Evolutionary conservation across 2,797 vertebrate genomes (phyloP).

Genomic region (Telmatherina bonti): DNA sequence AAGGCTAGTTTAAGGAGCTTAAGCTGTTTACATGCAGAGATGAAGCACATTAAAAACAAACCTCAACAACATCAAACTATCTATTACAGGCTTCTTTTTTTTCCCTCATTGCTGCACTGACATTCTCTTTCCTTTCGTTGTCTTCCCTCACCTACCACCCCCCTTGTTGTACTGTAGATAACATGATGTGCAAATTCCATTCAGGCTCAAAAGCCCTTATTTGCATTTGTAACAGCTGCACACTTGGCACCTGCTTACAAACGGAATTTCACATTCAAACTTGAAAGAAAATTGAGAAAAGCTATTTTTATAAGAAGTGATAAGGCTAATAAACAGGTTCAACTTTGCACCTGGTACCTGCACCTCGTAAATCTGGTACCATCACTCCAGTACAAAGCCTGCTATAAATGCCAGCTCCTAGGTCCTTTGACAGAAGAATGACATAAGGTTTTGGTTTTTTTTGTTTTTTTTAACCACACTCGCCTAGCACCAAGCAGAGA

Average conservation of each 20-base stretch:
- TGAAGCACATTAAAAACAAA: conserved; percentile 54
- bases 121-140: conserved; percentile 32
- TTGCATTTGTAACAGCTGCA: conserved; percentile 70
- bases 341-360: conserved; percentile 55
- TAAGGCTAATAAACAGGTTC: conserved; percentile 52
- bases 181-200: conserved; percentile 59
- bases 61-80: conserved; percentile 51
- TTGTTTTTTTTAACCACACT: conserved; percentile 58
- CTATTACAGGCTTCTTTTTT: conserved; percentile 47
- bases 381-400: conserved; percentile 52
- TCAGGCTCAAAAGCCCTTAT: conserved; percentile 60
- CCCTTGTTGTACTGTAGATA: conserved; percentile 51
- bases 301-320: conserved; percentile 56
- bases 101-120: conserved; percentile 36
- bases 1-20: conserved; percentile 39
- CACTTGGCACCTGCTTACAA: conserved; percentile 55
- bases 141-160: background rate
- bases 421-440: conserved; percentile 47
- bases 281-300: conserved; percentile 46
- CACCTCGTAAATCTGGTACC: conserved; percentile 48
- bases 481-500: conserved; percentile 19
- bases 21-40: conserved; percentile 45
- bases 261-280: conserved; percentile 52
- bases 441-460: conserved; percentile 56
- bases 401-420: conserved; percentile 46